A percentile compares a stretch with the other conserved stretches of the same genome.
phyloP scores from a whole-genome alignment of 1,140 invertebrate genomes.

The Arion vulgaris region DNA sequence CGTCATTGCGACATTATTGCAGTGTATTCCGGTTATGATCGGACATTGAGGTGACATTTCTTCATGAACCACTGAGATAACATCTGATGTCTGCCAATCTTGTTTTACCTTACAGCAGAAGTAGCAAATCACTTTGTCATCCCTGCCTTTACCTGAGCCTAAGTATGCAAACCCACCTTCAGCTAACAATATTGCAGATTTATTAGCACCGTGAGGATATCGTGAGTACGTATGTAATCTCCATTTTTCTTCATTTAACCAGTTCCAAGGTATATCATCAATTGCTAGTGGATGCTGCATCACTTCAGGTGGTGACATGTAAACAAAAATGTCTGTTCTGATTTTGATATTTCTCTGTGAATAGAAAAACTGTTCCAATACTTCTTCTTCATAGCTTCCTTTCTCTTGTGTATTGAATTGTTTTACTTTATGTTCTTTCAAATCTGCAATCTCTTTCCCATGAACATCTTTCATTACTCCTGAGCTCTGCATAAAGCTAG shows the following conservation, averaged over 20 bases:
- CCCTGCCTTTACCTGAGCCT: conserved; percentile 28
- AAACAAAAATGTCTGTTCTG: not conserved
- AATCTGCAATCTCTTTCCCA: not conserved
- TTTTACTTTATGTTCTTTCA: not conserved
- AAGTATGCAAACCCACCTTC: conserved; percentile 76
- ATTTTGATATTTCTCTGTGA: not conserved
- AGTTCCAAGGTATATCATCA: conserved; percentile 27
- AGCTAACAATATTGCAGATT: conserved; percentile 80
- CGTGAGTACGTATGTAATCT: conserved; percentile 25
- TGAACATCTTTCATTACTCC: not conserved
- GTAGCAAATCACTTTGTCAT: conserved; percentile 46
- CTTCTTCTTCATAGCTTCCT: not conserved
- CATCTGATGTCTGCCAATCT: conserved; percentile 45
- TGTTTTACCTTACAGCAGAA: conserved; percentile 46
- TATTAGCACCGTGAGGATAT: conserved; percentile 18
- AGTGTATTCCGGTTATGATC: conserved; percentile 36
- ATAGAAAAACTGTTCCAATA: no score
- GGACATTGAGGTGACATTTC: conserved; percentile 42
- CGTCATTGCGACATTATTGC: conserved; percentile 42
- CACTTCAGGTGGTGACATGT: not conserved
- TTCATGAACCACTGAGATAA: conserved; percentile 40
- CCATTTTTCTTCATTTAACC: conserved; percentile 32
- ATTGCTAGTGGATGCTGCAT: not conserved
- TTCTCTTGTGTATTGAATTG: not conserved
- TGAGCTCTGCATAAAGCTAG: not conserved